A percentile compares a stretch with the other conserved stretches of the same genome.
Conservation (phyloP, 1,140 invertebrate species). For the Mycetomoellerius zeteki region DNA sequence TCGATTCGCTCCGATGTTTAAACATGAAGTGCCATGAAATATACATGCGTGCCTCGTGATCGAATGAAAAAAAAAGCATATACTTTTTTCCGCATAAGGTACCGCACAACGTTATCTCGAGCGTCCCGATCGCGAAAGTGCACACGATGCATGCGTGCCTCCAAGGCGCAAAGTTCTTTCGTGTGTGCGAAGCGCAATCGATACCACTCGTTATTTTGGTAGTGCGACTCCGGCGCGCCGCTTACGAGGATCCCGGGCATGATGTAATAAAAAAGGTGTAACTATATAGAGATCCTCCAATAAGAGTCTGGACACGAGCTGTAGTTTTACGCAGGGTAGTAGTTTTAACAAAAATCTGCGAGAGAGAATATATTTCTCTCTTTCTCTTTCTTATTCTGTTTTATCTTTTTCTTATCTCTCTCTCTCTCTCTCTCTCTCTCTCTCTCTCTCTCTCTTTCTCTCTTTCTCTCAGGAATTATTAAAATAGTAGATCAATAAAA, state of each 20-base stretch:
- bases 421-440: too few relatives aligned
- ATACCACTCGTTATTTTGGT: conserved; percentile 54
- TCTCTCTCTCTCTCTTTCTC: too few relatives aligned
- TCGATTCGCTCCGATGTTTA: conserved; percentile 41
- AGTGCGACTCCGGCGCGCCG: background rate
- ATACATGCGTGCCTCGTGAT: conserved; percentile 44
- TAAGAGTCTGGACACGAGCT: too few relatives aligned
- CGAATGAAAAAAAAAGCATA: conserved; percentile 14
- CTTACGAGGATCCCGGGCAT: conserved; percentile 21
- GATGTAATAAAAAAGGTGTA: too few relatives aligned
- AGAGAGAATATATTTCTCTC: too few relatives aligned
- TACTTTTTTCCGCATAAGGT: background rate
- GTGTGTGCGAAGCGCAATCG: conserved; percentile 31
- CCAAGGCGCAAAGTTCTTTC: conserved; percentile 32
- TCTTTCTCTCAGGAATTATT: too few relatives aligned
- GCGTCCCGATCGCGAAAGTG: conserved; percentile 29
- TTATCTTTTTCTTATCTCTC: too few relatives aligned
- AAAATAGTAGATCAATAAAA: too few relatives aligned
- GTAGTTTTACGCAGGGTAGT: too few relatives aligned
- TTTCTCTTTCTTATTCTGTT: too few relatives aligned
- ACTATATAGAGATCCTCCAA: too few relatives aligned
- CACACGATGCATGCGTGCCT: conserved; percentile 42
- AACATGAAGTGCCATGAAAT: conserved; percentile 57
- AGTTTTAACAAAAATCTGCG: too few relatives aligned
- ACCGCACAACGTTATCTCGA: background rate